Percentiles rank a stretch among this genome's conserved stretches.
phyloP scores from a whole-genome alignment of 2,113 vertebrate species.

The Myodes glareolus region DNA sequence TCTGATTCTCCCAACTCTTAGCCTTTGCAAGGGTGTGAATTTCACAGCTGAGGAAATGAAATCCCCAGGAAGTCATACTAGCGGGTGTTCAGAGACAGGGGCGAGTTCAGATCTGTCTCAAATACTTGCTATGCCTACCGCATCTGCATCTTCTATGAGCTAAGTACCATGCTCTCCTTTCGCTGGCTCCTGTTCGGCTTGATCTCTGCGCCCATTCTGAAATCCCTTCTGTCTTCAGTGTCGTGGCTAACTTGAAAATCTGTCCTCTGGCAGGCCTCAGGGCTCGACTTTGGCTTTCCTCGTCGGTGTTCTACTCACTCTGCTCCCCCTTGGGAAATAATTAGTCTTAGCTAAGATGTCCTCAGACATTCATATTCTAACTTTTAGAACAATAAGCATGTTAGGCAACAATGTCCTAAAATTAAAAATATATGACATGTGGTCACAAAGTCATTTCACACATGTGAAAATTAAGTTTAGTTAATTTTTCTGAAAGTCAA shows the following conservation, averaged over 20 bases:
- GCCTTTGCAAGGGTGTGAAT: slow-evolving; percentile 19
- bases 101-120: neutral
- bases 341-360: neutral
- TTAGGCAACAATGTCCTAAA: neutral
- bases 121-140: neutral
- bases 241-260: neutral
- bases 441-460: slow-evolving; percentile 27
- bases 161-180: neutral
- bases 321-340: neutral
- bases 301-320: neutral
- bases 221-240: neutral
- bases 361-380: neutral
- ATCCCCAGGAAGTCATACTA: neutral
- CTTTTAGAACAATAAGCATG: neutral
- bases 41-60: neutral
- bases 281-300: neutral
- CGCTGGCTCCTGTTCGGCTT: neutral
- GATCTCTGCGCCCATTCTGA: fast-evolving
- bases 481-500: neutral
- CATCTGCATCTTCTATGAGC: neutral
- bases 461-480: neutral
- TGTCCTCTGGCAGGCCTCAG: neutral
- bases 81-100: neutral
- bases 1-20: neutral
- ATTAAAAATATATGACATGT: neutral